Evolutionary conservation across 2,888 invertebrate species (phyloP), one percentile per base, ranked within the genome.

Genomic region (Chrysomela aeneicollis): DNA sequence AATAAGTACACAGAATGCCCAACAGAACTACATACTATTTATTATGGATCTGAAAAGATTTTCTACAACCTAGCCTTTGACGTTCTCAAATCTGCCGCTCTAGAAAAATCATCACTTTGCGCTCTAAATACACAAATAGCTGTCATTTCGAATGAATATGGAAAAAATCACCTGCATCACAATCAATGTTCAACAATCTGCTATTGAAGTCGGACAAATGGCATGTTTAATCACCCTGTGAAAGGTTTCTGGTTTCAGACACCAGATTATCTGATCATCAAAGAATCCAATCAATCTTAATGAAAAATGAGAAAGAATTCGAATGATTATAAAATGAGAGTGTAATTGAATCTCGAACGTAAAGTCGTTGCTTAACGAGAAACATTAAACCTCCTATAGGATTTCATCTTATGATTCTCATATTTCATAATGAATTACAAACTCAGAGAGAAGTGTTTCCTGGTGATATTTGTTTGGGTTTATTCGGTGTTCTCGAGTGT

Each of bases 321-420:
- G 30, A 46, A 46, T 46, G 46, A 57, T 55, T 46, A 47, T 26
- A 26, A 54, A 55, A 42, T 30, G 32, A 57, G 42, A 42, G 32
- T 46, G 57, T 57, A 57, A 57, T 47, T 46, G 57, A 57, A 57
- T 57, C 42, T 46, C 26, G 57, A 15, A 30, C 46, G 46, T 46
- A 46, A 57, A 18, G 57, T 42, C 57, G 26, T 57, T 46, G 30
- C 46, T 57, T 57, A 57, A 46, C 47, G 57, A 57, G 57, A 12
- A 57, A 46, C 46, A 57, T 37, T 47, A 57, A 57, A 57, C 46
- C 57, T 15, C 17, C 15, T 22, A 57, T 57, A 26, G 46, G 30
- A 15, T 57, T 57, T 26, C 46, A 21, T 57, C 26, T 46, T 46
- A 47, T 26, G 30, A 30, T 22, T 42, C 26, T 46, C 46, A 26